Evolutionary conservation across 2,888 invertebrate species (phyloP), one percentile per base, ranked within the genome.

Genomic region (Chloroclystis v-ata): DNA sequence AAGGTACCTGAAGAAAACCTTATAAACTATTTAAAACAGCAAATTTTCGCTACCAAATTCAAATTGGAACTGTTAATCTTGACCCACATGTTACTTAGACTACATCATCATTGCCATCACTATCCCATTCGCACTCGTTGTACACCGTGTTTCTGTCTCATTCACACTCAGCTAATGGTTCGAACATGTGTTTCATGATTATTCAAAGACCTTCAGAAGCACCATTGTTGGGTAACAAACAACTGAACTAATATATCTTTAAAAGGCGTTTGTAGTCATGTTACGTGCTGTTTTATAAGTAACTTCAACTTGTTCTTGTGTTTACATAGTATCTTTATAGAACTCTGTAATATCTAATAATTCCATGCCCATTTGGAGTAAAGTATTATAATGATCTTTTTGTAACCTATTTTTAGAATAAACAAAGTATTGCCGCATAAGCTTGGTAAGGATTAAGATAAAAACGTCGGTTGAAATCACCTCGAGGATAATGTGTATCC

Each of bases 201-300:
- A 67, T 67, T 63, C 65, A 65, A 65, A 58, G 62, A 64, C 65
- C 62, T 63, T 57, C 55, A 49, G 44, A 60, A 58, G 54, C 40
- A 37, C 52, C 51, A 60, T 62, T 61, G 64, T 61, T 48, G 42
- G 37, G 49, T 37, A 43, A 57, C 76, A 76, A 43, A 57, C 76
- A 76, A 64, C 71, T 75, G 75, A 65, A 63, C 64, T 55, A 70
- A 75, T 67, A 72, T 37, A 26, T 66, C 64, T 49, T 48, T 46
- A 55, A 43, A 35, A 39, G 35, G 35, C 11, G 8, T 20, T 35
- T 20, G 35, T 11, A 35, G 5, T 9, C n/a, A 35, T 1, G 11
- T 20, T 10, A 20, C 8, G 14, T 26, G 26, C 9, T 26, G 26
- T 20, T 2, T 20, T 20, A 20, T 20, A n/a, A n/a, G 20, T 20